Conservation (phyloP, 2,888 invertebrate species). For the Harpalus rubripes region DNA sequence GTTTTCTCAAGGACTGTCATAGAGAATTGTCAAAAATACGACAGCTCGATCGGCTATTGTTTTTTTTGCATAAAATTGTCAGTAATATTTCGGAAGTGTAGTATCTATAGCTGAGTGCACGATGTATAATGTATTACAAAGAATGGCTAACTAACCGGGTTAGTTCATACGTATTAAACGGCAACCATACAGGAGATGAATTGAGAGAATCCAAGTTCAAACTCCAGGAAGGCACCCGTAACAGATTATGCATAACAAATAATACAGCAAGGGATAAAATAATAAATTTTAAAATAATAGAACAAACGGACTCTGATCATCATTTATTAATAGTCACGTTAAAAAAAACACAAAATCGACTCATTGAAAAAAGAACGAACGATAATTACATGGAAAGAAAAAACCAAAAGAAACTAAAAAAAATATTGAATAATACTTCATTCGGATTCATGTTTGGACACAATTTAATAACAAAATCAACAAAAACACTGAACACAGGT, state of each 20-base stretch:
- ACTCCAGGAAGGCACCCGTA: neutral
- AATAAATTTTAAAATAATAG: neutral
- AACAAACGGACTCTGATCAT: conserved; percentile 14
- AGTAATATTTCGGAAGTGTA: too few species aligned
- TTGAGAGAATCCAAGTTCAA: neutral
- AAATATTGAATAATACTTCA: neutral
- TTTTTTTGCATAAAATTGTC: too few species aligned
- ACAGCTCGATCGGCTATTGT: too few species aligned
- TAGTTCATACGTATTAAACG: conserved; percentile 2
- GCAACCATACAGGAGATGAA: conserved; percentile 9
- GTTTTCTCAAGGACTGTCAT: too few species aligned
- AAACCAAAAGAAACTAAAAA: too few species aligned
- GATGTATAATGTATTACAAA: too few species aligned
- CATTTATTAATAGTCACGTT: neutral
- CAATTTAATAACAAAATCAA: neutral
- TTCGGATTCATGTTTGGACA: neutral
- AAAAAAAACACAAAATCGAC: neutral
- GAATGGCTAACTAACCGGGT: too few species aligned
- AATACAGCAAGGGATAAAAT: neutral
- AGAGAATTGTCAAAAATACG: too few species aligned
- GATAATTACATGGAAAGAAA: too few species aligned
- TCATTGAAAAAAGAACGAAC: too few species aligned
- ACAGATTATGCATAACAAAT: conserved; percentile 27
- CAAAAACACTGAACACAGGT: neutral
- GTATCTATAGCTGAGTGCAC: too few species aligned